Percentiles rank a stretch among this genome's conserved stretches.
Conservation (phyloP, 2,797 vertebrate species). For the Sebastes alutus region DNA sequence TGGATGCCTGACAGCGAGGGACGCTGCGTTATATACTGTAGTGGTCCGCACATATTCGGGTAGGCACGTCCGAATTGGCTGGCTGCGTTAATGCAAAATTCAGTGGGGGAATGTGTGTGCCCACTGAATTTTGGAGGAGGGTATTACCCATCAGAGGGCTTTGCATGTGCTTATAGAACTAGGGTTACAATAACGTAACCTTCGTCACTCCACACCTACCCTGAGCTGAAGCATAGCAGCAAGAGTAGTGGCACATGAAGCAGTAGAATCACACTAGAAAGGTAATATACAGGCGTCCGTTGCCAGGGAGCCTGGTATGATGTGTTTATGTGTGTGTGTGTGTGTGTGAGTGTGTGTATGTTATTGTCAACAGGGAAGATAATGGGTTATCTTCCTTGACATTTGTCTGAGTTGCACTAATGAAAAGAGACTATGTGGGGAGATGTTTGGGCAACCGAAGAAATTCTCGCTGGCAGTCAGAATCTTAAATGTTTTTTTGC, state of each 20-base stretch:
- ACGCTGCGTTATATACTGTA: too few species aligned
- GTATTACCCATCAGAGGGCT: too few species aligned
- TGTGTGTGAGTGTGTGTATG: neutral
- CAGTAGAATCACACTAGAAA: constrained; percentile 19
- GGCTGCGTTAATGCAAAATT: too few species aligned
- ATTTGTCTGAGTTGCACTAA: constrained; percentile 77
- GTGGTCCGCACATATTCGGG: too few species aligned
- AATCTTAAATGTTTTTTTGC: constrained; percentile 66
- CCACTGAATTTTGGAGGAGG: too few species aligned
- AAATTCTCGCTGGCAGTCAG: constrained; percentile 58
- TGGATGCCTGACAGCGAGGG: too few species aligned
- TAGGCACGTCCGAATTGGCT: too few species aligned
- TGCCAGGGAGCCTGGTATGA: neutral
- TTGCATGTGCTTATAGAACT: too few species aligned
- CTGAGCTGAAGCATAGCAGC: constrained; percentile 24
- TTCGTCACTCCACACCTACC: constrained; percentile 33
- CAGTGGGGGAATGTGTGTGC: too few species aligned
- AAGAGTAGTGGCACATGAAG: constrained; percentile 37
- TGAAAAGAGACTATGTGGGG: constrained; percentile 71
- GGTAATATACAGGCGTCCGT: constrained; percentile 28
- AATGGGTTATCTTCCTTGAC: constrained; percentile 78
- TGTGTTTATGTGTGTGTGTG: constrained; percentile 26
- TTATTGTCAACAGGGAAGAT: constrained; percentile 69
- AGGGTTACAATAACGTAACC: too few species aligned
- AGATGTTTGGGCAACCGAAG: constrained; percentile 61